phyloP scores from a whole-genome alignment of 2,113 vertebrate genomes.

The Kryptolebias marmoratus region DNA sequence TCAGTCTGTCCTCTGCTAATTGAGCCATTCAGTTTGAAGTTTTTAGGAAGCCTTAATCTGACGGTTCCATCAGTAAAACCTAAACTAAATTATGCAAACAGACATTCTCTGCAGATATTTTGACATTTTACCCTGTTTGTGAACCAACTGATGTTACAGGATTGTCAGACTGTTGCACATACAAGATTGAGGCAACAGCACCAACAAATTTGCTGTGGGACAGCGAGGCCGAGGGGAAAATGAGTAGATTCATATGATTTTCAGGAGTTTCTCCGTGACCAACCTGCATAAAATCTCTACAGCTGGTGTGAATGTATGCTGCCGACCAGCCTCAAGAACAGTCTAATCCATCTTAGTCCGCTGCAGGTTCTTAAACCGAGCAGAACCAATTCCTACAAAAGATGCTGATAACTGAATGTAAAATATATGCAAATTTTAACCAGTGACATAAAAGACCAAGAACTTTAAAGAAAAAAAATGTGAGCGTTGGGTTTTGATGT shows the following conservation, averaged over 20 bases:
- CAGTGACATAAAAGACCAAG: background rate
- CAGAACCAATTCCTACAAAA: background rate
- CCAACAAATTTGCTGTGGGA: slow-evolving; percentile 51
- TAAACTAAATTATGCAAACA: background rate
- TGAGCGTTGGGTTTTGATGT: slow-evolving; percentile 7
- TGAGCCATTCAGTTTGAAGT: slow-evolving; percentile 30
- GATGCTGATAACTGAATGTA: slow-evolving; percentile 13
- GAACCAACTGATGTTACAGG: slow-evolving; percentile 5
- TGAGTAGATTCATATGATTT: slow-evolving; percentile 51
- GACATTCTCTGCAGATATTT: background rate
- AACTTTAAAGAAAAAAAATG: background rate
- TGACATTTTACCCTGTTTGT: slow-evolving; percentile 9
- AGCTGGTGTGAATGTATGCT: slow-evolving; percentile 6
- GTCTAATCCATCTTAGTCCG: slow-evolving; percentile 47
- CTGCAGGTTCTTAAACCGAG: slow-evolving; percentile 10
- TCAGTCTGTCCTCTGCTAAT: slow-evolving; percentile 45
- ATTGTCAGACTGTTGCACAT: background rate
- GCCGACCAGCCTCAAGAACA: slow-evolving; percentile 9
- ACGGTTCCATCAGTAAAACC: slow-evolving; percentile 2
- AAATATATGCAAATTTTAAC: slow-evolving; percentile 20
- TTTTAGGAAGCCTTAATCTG: slow-evolving; percentile 30
- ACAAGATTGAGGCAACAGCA: slow-evolving; percentile 32
- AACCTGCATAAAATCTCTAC: slow-evolving; percentile 51
- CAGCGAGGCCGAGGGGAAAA: slow-evolving; percentile 30
- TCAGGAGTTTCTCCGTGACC: slow-evolving; percentile 40